These are phyloP conservation scores for Apodemus agrarius DNA, from an alignment of 2,797 vertebrate species.

Conservation along the genomic window DNA sequence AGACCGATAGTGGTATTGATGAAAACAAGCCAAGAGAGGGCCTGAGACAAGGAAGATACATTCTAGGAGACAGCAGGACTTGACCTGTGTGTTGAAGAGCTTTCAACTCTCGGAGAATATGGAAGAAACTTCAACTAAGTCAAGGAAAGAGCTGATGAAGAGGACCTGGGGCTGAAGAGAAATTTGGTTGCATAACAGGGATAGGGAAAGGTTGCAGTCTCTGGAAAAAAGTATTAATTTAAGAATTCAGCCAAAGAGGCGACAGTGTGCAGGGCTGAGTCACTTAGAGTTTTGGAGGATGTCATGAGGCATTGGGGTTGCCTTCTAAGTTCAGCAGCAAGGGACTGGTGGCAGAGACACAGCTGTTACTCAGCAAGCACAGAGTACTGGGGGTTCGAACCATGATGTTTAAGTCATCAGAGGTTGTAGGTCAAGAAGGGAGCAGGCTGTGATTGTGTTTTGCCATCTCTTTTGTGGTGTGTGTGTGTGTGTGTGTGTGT, in stretches of 20 bases:
- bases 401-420: background rate
- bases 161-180: slow-evolving; percentile 12
- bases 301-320: background rate
- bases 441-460: background rate
- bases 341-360: background rate
- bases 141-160: slow-evolving; percentile 24
- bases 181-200: background rate
- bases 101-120: background rate
- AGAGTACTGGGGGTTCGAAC: background rate
- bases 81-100: background rate
- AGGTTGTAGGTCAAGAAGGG: background rate
- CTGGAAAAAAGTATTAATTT: slow-evolving; percentile 8
- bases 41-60: background rate
- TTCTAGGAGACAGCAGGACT: background rate
- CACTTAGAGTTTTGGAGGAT: background rate
- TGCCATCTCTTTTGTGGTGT: too few species aligned
- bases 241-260: background rate
- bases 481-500: background rate
- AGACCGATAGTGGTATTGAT: background rate
- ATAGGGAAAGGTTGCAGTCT: background rate
- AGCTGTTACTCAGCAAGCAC: background rate
- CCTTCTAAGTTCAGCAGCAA: background rate
- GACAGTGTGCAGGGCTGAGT: background rate
- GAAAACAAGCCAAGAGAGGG: background rate
- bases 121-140: background rate